Evolutionary conservation across 1,140 invertebrate species (phyloP), one percentile per base, ranked within the genome.

Genomic region (Pseudomyrmex sp.): DNA sequence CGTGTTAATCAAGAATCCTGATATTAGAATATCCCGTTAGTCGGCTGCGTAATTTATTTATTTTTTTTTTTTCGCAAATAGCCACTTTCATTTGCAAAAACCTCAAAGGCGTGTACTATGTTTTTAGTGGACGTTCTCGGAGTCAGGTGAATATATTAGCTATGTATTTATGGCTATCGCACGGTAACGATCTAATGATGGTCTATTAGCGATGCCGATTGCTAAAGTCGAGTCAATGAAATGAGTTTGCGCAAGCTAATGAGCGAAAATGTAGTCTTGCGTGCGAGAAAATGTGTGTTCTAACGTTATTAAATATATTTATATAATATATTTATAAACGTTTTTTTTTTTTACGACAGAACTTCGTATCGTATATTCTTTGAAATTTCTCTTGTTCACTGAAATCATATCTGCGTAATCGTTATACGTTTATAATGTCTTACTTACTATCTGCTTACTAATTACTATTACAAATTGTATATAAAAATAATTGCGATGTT

Each of bases 1-100:
- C 54, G 59, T 59, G 76, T 80, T 59, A 70, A 80, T 80, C 59
- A 61, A 20, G 20, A 35, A 59, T 70, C 54, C 26, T 20, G 18
- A 58, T 70, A 15, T 44, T 35, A 15, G 76, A 48, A 18, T 46
- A n/a, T 46, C 23, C 44, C 2, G 76, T n/a, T 20, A 50, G 12
- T 35, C 23, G 20, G 44, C 7, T 13, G 13, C 18, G 44, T 46
- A 54, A 1, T 13, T 2, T 20, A 50, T 18, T 48, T 72, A 15
- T 59, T 59, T 70, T 48, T 72, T 18, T 59, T 59, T 70, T 70
- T 20, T 20, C 15, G 2, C 15, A 48, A 65, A 56, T 2, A 44
- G 18, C n/a, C 18, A n/a, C 35, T 50, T 15, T 80, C 15, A 18
- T 20, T 79, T 15, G 44, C 18, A 10, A 26, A 15, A 59, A 2